phyloP scores from a whole-genome alignment of 2,888 invertebrate species.

The Chrysodeixis includens region DNA sequence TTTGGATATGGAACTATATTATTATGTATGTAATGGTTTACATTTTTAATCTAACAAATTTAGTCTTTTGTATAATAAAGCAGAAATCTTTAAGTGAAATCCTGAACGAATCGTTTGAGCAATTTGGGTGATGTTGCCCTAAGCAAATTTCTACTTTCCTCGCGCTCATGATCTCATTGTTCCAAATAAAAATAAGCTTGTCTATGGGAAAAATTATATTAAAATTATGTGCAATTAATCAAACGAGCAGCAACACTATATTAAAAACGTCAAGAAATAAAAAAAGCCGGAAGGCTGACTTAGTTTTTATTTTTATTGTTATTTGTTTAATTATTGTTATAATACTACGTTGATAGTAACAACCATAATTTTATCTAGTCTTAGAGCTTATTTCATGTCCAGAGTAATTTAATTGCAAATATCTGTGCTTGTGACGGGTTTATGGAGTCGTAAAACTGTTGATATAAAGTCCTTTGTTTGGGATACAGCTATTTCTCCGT shows the following conservation, averaged over 20 bases:
- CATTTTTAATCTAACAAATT: too few species aligned
- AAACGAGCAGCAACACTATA: conserved; percentile 84
- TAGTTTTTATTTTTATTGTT: conserved; percentile 86
- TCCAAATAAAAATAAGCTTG: conserved; percentile 59
- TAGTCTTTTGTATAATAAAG: too few species aligned
- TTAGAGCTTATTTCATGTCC: conserved; percentile 68
- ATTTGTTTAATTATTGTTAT: conserved; percentile 79
- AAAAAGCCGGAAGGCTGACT: conserved; percentile 83
- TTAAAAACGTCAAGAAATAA: conserved; percentile 86
- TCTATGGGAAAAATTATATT: conserved; percentile 74
- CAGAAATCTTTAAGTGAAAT: background rate
- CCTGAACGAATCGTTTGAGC: background rate
- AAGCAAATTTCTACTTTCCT: conserved; percentile 29
- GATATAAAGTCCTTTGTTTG: conserved; percentile 84
- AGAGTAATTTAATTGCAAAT: conserved; percentile 72
- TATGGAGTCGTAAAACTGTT: conserved; percentile 84
- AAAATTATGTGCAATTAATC: conserved; percentile 84
- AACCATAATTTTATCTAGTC: conserved; percentile 84
- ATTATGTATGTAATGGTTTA: too few species aligned
- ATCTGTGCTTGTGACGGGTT: conserved; percentile 74
- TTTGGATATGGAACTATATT: too few species aligned
- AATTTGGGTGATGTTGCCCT: conserved; percentile 34
- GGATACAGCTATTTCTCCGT: conserved; percentile 69
- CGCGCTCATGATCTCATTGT: conserved; percentile 52
- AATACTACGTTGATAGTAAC: conserved; percentile 69